phyloP scores from a whole-genome alignment of 30 jellyfish, hydroid and myxozoan species.

The Nemopilema nomurai region DNA sequence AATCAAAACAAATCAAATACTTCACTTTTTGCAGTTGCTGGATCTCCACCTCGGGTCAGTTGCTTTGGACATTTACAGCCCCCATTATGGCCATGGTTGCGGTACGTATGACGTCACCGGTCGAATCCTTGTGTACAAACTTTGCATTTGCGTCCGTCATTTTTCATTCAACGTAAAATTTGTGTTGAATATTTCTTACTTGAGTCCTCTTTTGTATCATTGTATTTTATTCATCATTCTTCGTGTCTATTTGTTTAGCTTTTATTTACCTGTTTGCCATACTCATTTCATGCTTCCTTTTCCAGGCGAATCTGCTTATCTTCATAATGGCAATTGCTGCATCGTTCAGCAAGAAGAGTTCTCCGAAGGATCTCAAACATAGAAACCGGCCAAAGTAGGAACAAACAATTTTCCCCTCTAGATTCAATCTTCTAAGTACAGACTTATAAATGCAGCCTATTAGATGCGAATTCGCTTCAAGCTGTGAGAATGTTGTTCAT shows the following conservation, averaged over 20 bases:
- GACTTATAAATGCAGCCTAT: too few relatives aligned
- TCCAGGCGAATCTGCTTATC: slow-evolving; percentile 45
- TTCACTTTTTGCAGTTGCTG: slow-evolving; percentile 76
- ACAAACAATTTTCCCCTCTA: neutral
- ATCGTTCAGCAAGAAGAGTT: slow-evolving; percentile 1
- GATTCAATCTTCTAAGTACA: too few relatives aligned
- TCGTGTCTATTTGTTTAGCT: neutral
- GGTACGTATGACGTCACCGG: slow-evolving; percentile 29
- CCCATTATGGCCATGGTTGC: slow-evolving; percentile 95
- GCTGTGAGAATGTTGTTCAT: too few relatives aligned
- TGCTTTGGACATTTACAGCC: slow-evolving; percentile 89
- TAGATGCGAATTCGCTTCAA: too few relatives aligned
- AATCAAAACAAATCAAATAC: too few relatives aligned
- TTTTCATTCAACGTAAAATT: too few relatives aligned
- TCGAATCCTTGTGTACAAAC: too few relatives aligned
- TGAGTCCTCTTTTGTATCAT: neutral
- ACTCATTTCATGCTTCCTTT: neutral
- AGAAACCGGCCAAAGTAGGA: slow-evolving; percentile 6
- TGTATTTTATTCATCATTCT: neutral
- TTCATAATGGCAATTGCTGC: slow-evolving; percentile 36
- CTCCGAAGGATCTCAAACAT: slow-evolving; percentile 17
- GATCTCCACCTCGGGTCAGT: slow-evolving; percentile 75
- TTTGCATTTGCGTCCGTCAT: too few relatives aligned
- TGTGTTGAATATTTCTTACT: too few relatives aligned
- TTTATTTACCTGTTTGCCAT: neutral